A percentile compares a stretch with the other conserved stretches of the same genome.
These are phyloP conservation scores for Caenorhabditis latens DNA, from an alignment of 1,140 invertebrate species.

Conservation along the genomic window DNA sequence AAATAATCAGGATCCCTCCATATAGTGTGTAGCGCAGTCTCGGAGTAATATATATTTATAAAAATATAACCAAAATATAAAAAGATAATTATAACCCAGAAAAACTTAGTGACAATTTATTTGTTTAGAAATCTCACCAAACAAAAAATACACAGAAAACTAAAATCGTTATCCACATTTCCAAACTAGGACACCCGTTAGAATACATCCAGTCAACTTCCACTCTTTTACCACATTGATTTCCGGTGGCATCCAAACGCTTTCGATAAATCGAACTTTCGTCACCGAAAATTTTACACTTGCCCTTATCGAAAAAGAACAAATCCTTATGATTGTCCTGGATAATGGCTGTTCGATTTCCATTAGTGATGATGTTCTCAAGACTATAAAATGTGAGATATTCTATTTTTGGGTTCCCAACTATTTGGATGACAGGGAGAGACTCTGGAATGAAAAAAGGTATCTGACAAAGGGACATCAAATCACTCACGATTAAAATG, in stretches of 20 bases:
- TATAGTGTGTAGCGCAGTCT: too few relatives aligned
- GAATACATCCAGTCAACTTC: too few relatives aligned
- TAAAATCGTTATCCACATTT: too few relatives aligned
- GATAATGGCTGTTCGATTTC: background rate
- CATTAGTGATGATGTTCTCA: background rate
- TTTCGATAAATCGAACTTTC: background rate
- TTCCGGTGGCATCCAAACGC: background rate
- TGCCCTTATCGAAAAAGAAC: background rate
- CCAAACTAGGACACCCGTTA: too few relatives aligned
- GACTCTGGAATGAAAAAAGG: background rate
- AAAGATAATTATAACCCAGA: too few relatives aligned
- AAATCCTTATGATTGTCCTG: background rate
- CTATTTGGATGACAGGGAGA: background rate
- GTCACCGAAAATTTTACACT: background rate
- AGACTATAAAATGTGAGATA: background rate
- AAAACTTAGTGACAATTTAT: too few relatives aligned
- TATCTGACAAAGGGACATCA: too few relatives aligned
- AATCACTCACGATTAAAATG: background rate
- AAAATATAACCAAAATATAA: too few relatives aligned
- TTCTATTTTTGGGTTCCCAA: background rate
- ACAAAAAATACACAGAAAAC: too few relatives aligned
- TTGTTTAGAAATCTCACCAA: too few relatives aligned
- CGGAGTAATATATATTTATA: too few relatives aligned
- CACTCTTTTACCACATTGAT: background rate
- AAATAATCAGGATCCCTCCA: too few relatives aligned